A percentile compares a stretch with the other conserved stretches of the same genome.
phyloP scores from a whole-genome alignment of 2,113 vertebrate species.

The Oenanthe melanoleuca region DNA sequence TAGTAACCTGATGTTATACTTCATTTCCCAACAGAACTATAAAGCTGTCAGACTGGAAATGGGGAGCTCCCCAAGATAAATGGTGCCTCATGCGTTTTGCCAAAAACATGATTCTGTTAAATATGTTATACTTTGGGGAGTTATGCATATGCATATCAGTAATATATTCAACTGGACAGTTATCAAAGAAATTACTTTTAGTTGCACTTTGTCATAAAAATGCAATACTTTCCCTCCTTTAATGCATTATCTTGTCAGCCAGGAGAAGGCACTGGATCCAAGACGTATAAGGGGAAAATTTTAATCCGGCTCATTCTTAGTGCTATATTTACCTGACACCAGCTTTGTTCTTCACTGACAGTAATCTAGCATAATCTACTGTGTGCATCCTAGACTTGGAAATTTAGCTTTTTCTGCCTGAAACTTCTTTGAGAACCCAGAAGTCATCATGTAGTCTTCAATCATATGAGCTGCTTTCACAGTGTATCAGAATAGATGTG shows the following conservation, averaged over 20 bases:
- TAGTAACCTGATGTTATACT: constrained; percentile 68
- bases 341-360: not conserved
- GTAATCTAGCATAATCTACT: not conserved
- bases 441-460: not conserved
- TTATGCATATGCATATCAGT: not conserved
- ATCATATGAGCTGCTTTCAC: not conserved
- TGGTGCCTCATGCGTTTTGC: not conserved
- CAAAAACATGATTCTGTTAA: not conserved
- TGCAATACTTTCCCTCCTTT: constrained; percentile 7
- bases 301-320: not conserved
- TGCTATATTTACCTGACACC: not conserved
- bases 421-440: not conserved
- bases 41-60: constrained; percentile 56
- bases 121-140: not conserved
- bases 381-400: not conserved
- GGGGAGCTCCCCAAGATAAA: constrained; percentile 44
- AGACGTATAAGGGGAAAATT: not conserved
- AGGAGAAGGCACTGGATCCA: not conserved
- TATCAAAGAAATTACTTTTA: not conserved
- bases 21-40: constrained; percentile 61
- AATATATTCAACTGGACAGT: not conserved
- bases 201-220: constrained; percentile 20
- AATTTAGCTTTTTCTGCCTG: not conserved
- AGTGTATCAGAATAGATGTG: not conserved
- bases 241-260: not conserved